Evolutionary conservation across 2,113 vertebrate species (phyloP).

Genomic region (Heterotis niloticus): DNA sequence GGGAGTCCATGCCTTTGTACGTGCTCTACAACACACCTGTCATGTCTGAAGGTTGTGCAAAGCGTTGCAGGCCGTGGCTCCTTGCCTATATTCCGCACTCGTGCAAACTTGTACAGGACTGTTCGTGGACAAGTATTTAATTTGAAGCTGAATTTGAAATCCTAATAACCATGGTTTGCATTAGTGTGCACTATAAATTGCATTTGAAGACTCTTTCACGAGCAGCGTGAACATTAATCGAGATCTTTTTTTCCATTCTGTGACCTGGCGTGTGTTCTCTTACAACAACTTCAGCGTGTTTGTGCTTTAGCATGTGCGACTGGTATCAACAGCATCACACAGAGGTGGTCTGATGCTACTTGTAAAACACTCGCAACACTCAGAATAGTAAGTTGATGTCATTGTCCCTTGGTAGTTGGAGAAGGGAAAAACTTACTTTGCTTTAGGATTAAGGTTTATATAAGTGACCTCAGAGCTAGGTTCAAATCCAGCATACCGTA

Average conservation of each 20-base stretch:
- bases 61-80: slow-evolving; percentile 1
- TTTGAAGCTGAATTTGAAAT: background rate
- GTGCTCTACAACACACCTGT: background rate
- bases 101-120: slow-evolving; percentile 18
- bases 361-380: slow-evolving; percentile 27
- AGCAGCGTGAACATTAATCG: background rate
- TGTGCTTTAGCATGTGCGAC: slow-evolving; percentile 13
- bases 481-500: slow-evolving; percentile 6
- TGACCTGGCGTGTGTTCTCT: slow-evolving; percentile 2
- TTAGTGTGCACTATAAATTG: slow-evolving; percentile 8
- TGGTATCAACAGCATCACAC: background rate
- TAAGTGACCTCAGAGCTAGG: slow-evolving; percentile 35
- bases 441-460: slow-evolving; percentile 25
- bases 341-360: slow-evolving; percentile 18
- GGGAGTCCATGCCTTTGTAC: background rate
- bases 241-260: background rate
- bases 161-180: background rate
- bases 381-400: slow-evolving; percentile 60
- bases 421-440: slow-evolving; percentile 48
- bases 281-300: slow-evolving; percentile 14
- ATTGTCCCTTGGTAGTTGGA: slow-evolving; percentile 57
- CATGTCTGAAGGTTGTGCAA: background rate
- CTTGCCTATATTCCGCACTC: background rate
- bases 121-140: slow-evolving; percentile 17
- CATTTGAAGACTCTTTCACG: background rate